Evolutionary conservation across 1,140 invertebrate species (phyloP).

Genomic region (Holotrichia oblita): DNA sequence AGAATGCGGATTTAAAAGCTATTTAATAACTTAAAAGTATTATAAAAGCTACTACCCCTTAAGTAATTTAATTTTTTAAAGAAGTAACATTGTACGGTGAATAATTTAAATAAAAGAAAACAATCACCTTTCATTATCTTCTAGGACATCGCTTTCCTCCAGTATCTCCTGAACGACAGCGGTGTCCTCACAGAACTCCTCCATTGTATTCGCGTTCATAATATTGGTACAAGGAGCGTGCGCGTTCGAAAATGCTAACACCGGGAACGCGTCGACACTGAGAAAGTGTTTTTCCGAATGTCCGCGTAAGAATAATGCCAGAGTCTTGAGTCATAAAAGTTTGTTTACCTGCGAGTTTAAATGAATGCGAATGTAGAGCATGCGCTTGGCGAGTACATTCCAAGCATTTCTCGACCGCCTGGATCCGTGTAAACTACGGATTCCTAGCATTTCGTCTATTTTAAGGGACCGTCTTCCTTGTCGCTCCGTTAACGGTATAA

Average conservation of each 20-base stretch:
- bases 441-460: conserved; percentile 32
- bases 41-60: no score
- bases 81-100: not conserved
- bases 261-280: conserved; percentile 10
- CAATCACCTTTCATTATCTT: conserved; percentile 31
- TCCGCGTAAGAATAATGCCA: conserved; percentile 37
- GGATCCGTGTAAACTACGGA: conserved; percentile 26
- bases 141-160: conserved; percentile 25
- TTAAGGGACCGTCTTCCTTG: conserved; percentile 18
- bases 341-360: conserved; percentile 41
- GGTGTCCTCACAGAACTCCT: not conserved
- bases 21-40: no score
- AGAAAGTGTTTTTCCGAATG: conserved; percentile 39
- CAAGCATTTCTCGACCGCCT: conserved; percentile 25
- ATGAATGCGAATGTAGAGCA: conserved; percentile 40
- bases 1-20: no score
- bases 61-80: not conserved
- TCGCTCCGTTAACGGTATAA: not conserved
- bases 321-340: conserved; percentile 41
- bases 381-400: conserved; percentile 25
- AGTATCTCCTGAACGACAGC: conserved; percentile 32
- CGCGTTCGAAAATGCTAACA: conserved; percentile 20
- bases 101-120: conserved; percentile 27
- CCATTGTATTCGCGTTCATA: not conserved
- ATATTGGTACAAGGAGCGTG: not conserved